Base-by-base conservation (phyloP, 2,888 invertebrate species). In the Gastrophysa polygoni region DNA sequence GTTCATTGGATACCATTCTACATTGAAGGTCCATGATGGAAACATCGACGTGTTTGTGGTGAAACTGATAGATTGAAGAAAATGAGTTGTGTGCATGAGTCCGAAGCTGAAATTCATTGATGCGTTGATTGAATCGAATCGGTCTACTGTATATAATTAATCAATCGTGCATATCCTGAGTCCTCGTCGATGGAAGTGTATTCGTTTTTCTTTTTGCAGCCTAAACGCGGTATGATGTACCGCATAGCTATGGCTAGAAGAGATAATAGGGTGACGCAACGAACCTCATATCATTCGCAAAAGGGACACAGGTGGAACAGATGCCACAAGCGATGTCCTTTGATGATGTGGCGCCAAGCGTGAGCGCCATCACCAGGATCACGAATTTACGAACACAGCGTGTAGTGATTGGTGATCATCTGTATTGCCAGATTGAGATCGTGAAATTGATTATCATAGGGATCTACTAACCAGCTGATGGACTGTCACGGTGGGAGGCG, bases 281-380 rank as follows among this genome's bases (percentile, higher is more conserved):
- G 14, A 14, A 38, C 38, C 38, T 3, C 14, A 14, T 14, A 38
- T 14, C 2, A 14, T 38, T 1, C 14, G 38, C n/a, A n/a, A 4
- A 11, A n/a, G 38, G 38, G 29, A 1, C 10, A 10, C 10, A 4
- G 10, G 38, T 10, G 3, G 38, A 38, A 14, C 2, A 38, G 38
- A 11, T 3, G 14, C 14, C 38, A 61, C 34, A 61, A 50, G 57
- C 51, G 49, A 57, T 61, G 44, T 57, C 61, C 38, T 61, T 61
- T 61, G 61, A 61, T 56, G 61, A 61, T 56, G 61, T 61, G 50
- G 18, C 61, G 32, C 34, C 55, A 49, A 43, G 51, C 56, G 61
- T 24, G 51, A 61, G 57, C 38, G 57, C 38, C 50, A 51, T 7
- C 4, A 14, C 38, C 38, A 38, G 38, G 14, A 38, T 38, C 14